Evolutionary conservation across 1,140 invertebrate species (phyloP).

Genomic region (Chelonus insularis): DNA sequence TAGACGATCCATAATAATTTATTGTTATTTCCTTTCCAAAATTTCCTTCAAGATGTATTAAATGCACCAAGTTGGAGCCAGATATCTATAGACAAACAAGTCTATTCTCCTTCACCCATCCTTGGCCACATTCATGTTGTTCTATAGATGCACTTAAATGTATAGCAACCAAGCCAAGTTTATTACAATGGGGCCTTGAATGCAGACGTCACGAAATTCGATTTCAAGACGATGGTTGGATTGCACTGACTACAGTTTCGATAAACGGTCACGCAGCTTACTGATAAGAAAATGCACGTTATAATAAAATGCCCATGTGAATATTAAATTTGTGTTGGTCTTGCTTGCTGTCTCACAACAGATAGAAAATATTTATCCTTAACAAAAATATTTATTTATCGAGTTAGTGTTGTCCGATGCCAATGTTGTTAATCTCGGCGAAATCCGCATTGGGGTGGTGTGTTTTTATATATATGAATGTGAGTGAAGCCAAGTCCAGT

Average conservation of each 20-base stretch:
- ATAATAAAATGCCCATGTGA: too few species aligned
- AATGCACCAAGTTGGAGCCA: not conserved
- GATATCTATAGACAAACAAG: not conserved
- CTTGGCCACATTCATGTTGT: constrained; percentile 6
- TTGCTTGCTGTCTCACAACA: too few species aligned
- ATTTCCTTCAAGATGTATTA: not conserved
- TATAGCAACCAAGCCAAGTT: not conserved
- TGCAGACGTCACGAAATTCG: constrained; percentile 14
- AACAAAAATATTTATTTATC: too few species aligned
- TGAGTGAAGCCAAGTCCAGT: constrained; percentile 10
- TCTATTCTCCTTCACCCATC: constrained; percentile 9
- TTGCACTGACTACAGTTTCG: not conserved
- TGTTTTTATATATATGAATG: constrained; percentile 2
- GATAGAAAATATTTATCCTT: too few species aligned
- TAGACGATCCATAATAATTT: not conserved
- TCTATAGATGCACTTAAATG: not conserved
- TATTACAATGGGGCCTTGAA: constrained; percentile 15
- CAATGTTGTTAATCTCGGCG: too few species aligned
- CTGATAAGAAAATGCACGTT: not conserved
- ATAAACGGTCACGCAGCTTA: not conserved
- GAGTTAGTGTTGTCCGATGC: too few species aligned
- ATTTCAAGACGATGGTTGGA: not conserved
- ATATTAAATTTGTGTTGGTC: too few species aligned
- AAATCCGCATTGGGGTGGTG: not conserved
- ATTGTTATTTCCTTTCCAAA: not conserved